These are phyloP conservation scores for Alentia gelatinosa DNA, from an alignment of 2,888 invertebrate species.

Conservation along the genomic window DNA sequence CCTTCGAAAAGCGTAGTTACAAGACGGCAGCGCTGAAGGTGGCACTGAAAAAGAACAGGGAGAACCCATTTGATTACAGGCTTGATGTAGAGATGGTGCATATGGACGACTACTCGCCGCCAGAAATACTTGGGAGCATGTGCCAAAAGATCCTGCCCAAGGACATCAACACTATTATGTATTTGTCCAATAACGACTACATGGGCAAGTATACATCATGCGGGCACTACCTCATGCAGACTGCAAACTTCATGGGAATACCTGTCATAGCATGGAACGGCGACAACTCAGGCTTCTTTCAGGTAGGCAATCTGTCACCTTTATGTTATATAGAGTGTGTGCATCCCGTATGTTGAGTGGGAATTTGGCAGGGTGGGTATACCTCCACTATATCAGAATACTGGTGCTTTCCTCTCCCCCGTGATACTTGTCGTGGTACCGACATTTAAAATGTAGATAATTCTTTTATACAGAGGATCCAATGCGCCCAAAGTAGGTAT, in stretches of 20 bases:
- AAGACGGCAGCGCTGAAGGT: not conserved
- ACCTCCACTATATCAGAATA: no score
- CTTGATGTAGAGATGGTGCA: not conserved
- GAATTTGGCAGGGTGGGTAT: no score
- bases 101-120: slow-evolving; percentile 61
- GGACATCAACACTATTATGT: slow-evolving; percentile 85
- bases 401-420: no score
- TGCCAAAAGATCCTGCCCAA: slow-evolving; percentile 72
- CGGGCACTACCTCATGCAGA: slow-evolving; percentile 95
- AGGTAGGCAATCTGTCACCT: no score
- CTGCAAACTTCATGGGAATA: slow-evolving; percentile 95
- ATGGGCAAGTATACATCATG: slow-evolving; percentile 93
- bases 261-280: slow-evolving; percentile 99
- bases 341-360: no score
- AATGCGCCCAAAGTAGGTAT: no score
- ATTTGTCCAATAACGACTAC: slow-evolving; percentile 91
- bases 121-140: slow-evolving; percentile 73
- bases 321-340: no score
- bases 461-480: no score
- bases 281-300: slow-evolving; percentile 88
- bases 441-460: no score
- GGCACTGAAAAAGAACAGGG: not conserved
- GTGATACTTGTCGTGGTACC: no score
- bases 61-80: not conserved
- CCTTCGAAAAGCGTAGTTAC: not conserved